Evolutionary conservation across 2,888 invertebrate species (phyloP).

Genomic region (Acleris sparsana): DNA sequence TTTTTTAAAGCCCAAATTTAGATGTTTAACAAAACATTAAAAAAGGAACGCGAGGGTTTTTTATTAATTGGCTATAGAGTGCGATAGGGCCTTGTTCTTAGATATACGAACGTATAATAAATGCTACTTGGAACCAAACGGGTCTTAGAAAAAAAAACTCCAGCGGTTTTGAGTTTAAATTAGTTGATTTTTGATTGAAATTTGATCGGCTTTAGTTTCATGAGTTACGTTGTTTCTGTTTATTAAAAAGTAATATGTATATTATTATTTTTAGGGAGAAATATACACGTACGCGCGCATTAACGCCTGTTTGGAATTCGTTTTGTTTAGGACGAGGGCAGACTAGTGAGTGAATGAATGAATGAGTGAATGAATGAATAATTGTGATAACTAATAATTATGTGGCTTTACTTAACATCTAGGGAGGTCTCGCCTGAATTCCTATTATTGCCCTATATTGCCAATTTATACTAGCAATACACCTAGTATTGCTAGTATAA

Average conservation of each 20-base stretch:
- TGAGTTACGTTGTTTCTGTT: too few relatives aligned
- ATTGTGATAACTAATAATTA: not conserved
- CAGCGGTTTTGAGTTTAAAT: too few relatives aligned
- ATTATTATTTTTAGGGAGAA: slow-evolving; percentile 57
- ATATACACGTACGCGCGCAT: slow-evolving; percentile 59
- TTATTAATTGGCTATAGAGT: slow-evolving; percentile 75
- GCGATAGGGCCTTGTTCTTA: slow-evolving; percentile 53
- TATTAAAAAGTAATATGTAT: slow-evolving; percentile 32
- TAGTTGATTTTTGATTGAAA: too few relatives aligned
- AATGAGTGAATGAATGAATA: not conserved
- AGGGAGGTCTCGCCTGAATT: too few relatives aligned
- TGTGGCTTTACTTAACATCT: too few relatives aligned
- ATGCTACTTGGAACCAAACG: too few relatives aligned
- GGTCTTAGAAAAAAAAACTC: too few relatives aligned
- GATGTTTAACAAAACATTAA: slow-evolving; percentile 79
- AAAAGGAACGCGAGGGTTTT: slow-evolving; percentile 57
- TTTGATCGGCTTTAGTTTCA: too few relatives aligned
- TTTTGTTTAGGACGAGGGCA: slow-evolving; percentile 47
- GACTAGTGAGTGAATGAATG: slow-evolving; percentile 40
- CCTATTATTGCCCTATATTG: too few relatives aligned
- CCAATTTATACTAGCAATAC: too few relatives aligned
- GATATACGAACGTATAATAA: slow-evolving; percentile 38
- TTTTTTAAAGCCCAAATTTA: slow-evolving; percentile 69
- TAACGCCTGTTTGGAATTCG: slow-evolving; percentile 58
- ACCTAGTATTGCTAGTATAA: too few relatives aligned